phyloP scores from a whole-genome alignment of 64 coral and sea anemone species.

The Stichodactyla helianthus region DNA sequence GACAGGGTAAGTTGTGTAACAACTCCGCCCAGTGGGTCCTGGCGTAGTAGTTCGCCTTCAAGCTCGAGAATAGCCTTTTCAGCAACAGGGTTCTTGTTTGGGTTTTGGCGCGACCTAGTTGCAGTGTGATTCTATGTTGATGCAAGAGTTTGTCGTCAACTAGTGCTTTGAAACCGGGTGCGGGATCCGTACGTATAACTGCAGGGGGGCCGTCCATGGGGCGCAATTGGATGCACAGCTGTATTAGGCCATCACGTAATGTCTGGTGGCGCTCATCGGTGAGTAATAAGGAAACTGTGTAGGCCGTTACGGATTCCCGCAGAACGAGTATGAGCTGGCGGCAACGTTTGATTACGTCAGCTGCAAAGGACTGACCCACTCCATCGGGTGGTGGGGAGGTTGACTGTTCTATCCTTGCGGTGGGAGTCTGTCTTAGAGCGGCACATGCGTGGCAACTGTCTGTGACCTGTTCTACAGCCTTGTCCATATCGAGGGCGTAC shows the following conservation, averaged over 20 bases:
- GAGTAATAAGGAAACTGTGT: no score
- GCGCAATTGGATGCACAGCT: constrained; percentile 15
- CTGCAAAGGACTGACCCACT: no score
- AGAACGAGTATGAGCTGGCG: no score
- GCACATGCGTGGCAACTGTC: no score
- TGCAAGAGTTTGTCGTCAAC: neutral
- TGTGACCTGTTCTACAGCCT: no score
- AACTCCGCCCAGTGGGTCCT: constrained; percentile 6
- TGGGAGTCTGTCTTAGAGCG: no score
- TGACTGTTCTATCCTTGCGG: no score
- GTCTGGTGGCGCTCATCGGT: no score
- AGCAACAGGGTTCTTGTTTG: neutral
- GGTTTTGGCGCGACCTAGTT: constrained; percentile 18
- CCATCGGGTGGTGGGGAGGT: no score
- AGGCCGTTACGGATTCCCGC: no score
- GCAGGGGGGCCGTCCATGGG: constrained; percentile 26
- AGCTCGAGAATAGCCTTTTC: constrained; percentile 28
- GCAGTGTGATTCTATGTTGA: neutral
- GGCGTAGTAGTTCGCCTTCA: constrained; percentile 28
- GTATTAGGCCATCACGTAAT: constrained; percentile 19
- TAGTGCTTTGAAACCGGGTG: constrained; percentile 28
- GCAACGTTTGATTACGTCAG: no score
- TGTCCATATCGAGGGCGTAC: no score
- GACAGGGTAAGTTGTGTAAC: constrained; percentile 19
- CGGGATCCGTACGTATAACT: constrained; percentile 29